Evolutionary conservation across 1,140 invertebrate genomes (phyloP).

Genomic region (Drosophila asahinai): DNA sequence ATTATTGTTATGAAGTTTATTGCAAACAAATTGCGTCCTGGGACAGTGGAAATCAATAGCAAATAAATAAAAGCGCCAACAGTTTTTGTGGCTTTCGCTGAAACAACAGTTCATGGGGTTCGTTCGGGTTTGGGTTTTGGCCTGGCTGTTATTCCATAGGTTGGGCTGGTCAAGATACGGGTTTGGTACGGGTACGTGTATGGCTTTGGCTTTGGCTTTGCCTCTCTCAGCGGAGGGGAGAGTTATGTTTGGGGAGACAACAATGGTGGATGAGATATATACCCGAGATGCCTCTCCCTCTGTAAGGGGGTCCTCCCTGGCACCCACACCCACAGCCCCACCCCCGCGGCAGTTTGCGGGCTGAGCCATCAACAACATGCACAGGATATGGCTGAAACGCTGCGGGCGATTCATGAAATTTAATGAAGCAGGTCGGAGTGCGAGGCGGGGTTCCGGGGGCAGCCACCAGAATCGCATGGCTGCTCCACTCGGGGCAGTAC

Average conservation of each 20-base stretch:
- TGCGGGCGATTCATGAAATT: conserved; percentile 83
- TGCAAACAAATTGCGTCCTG: conserved; percentile 84
- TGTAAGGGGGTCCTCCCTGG: not conserved
- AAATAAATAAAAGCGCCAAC: conserved; percentile 84
- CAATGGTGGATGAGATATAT: conserved; percentile 34
- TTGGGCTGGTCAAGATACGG: conserved; percentile 41
- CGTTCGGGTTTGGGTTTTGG: not conserved
- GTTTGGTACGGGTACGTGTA: not conserved
- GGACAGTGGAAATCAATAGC: conserved; percentile 84
- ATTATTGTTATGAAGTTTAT: conserved; percentile 85
- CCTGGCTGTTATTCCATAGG: not conserved
- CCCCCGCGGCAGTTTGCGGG: conserved; percentile 46
- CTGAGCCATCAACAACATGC: conserved; percentile 76
- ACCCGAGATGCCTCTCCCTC: not conserved
- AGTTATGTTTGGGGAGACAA: conserved; percentile 45
- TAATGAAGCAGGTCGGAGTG: conserved; percentile 69
- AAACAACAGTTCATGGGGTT: conserved; percentile 54
- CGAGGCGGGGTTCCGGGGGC: conserved; percentile 23
- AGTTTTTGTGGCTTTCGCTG: conserved; percentile 79
- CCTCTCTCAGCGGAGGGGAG: conserved; percentile 13
- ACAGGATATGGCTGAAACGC: conserved; percentile 69
- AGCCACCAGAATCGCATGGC: conserved; percentile 38
- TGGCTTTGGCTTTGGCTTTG: conserved; percentile 9
- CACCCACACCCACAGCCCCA: not conserved
- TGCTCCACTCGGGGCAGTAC: conserved; percentile 31